phyloP scores from a whole-genome alignment of 2,113 vertebrate species.

The Balaeniceps rex region DNA sequence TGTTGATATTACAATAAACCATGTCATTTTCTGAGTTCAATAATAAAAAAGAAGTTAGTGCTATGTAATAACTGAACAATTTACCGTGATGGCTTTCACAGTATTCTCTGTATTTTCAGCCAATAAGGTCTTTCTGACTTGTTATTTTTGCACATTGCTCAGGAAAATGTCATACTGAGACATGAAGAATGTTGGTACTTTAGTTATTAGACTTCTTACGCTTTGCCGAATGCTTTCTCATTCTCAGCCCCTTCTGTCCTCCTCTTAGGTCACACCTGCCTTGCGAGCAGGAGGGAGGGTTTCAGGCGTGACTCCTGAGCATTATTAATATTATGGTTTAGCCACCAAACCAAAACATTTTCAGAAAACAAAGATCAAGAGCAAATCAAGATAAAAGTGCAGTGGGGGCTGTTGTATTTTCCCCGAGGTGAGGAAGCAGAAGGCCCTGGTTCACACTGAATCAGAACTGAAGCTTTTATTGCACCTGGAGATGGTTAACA shows the following conservation, averaged over 20 bases:
- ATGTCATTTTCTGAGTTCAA: background rate
- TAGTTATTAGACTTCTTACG: background rate
- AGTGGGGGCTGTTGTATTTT: background rate
- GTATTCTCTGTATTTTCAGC: background rate
- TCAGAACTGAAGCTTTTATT: background rate
- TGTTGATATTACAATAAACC: background rate
- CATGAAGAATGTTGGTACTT: background rate
- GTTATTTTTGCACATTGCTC: background rate
- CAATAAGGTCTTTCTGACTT: background rate
- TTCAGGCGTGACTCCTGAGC: background rate
- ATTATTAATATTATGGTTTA: background rate
- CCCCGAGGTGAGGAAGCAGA: background rate
- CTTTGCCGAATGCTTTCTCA: background rate
- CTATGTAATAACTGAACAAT: background rate
- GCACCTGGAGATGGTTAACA: background rate
- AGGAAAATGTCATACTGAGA: background rate
- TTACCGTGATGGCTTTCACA: background rate
- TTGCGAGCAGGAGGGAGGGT: background rate
- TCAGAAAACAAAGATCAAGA: background rate
- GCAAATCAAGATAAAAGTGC: background rate
- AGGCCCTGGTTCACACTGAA: background rate
- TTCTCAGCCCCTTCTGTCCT: background rate
- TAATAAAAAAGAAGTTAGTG: background rate
- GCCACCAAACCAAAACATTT: background rate
- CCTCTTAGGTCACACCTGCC: background rate